Base-by-base conservation (phyloP, 2,113 vertebrate genomes). In the Cyphomyrus discorhynchus region DNA sequence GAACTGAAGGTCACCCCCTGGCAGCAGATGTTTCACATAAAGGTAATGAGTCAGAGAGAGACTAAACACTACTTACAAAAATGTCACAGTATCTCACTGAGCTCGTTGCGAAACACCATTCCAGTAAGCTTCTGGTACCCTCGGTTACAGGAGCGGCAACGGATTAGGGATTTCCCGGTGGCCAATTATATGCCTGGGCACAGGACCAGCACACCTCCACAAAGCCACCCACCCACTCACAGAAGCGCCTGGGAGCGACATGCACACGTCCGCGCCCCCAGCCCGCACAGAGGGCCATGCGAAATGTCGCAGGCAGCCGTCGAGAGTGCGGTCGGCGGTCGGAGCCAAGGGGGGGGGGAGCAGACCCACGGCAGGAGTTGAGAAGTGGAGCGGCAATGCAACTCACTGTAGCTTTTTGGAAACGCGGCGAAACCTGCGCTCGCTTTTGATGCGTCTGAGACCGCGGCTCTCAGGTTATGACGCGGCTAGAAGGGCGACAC, bases 11-110 rank as follows among this genome's bases (percentile, higher is more conserved):
- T 93, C 90, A 77, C 90, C 93, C 92, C 93, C 91, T 91, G 92
- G 92, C 89, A 80, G 88, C 92, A 90, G 92, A 92, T 93, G 93
- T 94, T 93, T 94, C 91, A 92, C 92, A 90, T 88, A 10, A 90
- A 86, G 88, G 88, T 91, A 91, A 93, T 93, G 92, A 93, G 92
- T 94, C 91, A 93, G 91, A 87, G 83, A 89, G 89, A 77, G 70
- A 91, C 94, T 92, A 92, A 88, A 49, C 90, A 2, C 0, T 90
- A 90, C 91, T 90, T 52, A 5, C 85, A 35, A 53, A 87, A 87
- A 31, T 53, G 85, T 53, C 47, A 39, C 47, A 86, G 49, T 35
- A 50, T 53, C 31, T 87, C 13, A 49, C 27, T 15, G 47, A 49
- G 50, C 50, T 35, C 85, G 89, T 90, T 89, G 82, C 87, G 90